phyloP scores from a whole-genome alignment of 2,113 vertebrate species.

The Python bivittatus region DNA sequence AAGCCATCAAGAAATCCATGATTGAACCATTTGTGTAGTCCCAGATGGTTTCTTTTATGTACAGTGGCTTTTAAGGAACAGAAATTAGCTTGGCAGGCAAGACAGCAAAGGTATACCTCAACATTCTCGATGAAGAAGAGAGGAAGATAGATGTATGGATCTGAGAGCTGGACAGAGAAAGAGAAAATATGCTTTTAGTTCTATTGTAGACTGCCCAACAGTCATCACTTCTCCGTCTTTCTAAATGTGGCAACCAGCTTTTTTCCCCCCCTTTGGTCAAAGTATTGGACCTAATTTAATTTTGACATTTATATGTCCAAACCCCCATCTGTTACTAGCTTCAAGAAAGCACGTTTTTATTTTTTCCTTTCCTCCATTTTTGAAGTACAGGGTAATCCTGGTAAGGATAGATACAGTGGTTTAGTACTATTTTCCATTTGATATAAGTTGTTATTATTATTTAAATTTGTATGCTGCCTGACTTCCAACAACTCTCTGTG shows the following conservation, averaged over 20 bases:
- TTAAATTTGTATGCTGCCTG: background rate
- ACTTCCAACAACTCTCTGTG: background rate
- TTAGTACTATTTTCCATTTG: background rate
- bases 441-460: background rate
- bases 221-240: background rate
- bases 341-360: background rate
- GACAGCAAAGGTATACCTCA: background rate
- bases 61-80: background rate
- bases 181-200: background rate
- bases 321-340: background rate
- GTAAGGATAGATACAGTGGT: background rate
- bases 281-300: background rate
- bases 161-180: background rate
- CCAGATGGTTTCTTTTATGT: background rate
- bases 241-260: background rate
- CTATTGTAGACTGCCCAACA: background rate
- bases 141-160: background rate
- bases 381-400: background rate
- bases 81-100: background rate
- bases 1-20: background rate
- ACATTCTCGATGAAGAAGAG: background rate
- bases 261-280: background rate
- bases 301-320: background rate
- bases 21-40: background rate
- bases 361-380: background rate